Conservation (phyloP, 1,140 invertebrate genomes). For the Ceratina japonica region DNA sequence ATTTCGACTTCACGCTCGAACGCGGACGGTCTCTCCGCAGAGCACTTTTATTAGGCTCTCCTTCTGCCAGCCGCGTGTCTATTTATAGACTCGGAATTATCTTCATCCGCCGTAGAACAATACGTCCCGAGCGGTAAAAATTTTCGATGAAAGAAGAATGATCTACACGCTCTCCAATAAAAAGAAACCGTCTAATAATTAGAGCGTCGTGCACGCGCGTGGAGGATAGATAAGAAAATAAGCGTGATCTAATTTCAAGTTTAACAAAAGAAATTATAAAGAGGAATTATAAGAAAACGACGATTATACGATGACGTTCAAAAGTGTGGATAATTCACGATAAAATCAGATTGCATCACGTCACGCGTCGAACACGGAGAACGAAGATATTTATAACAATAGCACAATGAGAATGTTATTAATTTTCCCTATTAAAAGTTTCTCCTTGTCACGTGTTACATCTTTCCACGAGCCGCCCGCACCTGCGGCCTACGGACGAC, state of each 20-base stretch:
- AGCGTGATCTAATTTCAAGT: too few species aligned
- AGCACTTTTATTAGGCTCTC: constrained; percentile 57
- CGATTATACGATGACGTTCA: too few species aligned
- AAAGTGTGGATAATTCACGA: too few species aligned
- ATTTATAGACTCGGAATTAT: constrained; percentile 64
- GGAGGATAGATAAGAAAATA: too few species aligned
- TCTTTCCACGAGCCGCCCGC: constrained; percentile 38
- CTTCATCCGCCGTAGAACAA: constrained; percentile 63
- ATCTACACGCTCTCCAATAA: constrained; percentile 20
- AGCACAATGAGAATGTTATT: too few species aligned
- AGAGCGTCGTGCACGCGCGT: background rate
- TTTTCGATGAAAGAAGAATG: constrained; percentile 41
- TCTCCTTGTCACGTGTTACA: background rate
- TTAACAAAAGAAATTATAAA: too few species aligned
- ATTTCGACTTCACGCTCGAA: constrained; percentile 39
- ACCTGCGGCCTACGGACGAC: constrained; percentile 49
- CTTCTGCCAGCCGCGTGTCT: constrained; percentile 46
- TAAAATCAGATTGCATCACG: too few species aligned
- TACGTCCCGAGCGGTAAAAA: constrained; percentile 35
- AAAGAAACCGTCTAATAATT: constrained; percentile 16
- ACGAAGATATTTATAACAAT: too few species aligned
- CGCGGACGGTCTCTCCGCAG: constrained; percentile 27
- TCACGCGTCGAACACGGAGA: too few species aligned
- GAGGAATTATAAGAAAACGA: too few species aligned
- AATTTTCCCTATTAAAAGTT: background rate